A percentile compares a stretch with the other conserved stretches of the same genome.
phyloP scores from a whole-genome alignment of 2,888 invertebrate species.

The Sminthurides aquaticus region DNA sequence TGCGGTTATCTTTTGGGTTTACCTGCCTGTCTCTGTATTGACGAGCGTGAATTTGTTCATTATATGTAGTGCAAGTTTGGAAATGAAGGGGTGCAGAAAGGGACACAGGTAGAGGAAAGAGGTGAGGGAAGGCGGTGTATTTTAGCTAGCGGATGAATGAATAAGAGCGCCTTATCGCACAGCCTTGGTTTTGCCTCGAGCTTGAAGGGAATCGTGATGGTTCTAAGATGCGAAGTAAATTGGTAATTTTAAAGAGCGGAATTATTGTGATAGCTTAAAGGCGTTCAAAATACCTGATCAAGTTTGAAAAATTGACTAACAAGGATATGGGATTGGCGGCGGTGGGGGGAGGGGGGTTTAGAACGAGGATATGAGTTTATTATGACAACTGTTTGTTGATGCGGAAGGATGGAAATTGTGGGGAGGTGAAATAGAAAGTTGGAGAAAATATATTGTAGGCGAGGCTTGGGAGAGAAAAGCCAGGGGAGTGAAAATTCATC shows the following conservation, averaged over 20 bases:
- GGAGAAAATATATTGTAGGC: no score
- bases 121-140: no score
- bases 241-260: neutral
- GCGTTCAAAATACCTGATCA: neutral
- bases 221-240: neutral
- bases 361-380: neutral
- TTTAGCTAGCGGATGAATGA: no score
- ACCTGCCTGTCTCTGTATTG: no score
- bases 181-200: neutral
- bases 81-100: no score
- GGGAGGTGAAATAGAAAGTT: neutral
- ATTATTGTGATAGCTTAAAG: neutral
- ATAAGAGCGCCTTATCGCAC: no score
- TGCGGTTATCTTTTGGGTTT: no score
- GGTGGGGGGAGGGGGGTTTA: no score
- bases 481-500: neutral
- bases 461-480: neutral
- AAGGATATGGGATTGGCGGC: neutral
- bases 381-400: neutral
- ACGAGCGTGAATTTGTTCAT: no score
- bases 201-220: neutral
- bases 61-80: no score
- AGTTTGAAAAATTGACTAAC: neutral
- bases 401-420: neutral
- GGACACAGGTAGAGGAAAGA: no score